Evolutionary conservation across 2,797 vertebrate genomes (phyloP).

Genomic region (Centropyge bicolor): DNA sequence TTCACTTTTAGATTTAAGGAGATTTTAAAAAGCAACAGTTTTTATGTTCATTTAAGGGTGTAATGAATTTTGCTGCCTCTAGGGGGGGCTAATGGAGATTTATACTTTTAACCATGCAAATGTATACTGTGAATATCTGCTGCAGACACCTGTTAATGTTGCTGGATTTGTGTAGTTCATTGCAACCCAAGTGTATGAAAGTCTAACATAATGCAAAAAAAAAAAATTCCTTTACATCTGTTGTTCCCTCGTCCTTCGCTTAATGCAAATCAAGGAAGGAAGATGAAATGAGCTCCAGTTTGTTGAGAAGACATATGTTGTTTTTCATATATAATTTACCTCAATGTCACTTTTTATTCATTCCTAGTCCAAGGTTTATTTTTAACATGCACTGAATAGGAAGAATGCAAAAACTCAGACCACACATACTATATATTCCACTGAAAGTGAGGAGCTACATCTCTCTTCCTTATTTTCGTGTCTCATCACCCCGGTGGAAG

Average conservation of each 20-base stretch:
- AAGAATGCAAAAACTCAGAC: not conserved
- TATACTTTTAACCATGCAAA: not conserved
- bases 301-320: not conserved
- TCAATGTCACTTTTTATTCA: not conserved
- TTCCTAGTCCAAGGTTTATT: not conserved
- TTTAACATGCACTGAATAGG: not conserved
- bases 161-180: not conserved
- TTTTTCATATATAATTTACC: not conserved
- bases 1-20: not conserved
- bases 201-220: not conserved
- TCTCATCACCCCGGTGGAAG: not conserved
- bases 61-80: not conserved
- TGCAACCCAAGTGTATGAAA: not conserved
- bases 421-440: not conserved
- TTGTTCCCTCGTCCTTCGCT: not conserved
- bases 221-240: not conserved
- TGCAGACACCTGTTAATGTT: not conserved
- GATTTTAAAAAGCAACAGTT: not conserved
- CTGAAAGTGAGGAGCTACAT: not conserved
- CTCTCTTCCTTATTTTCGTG: not conserved
- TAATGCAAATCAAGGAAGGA: not conserved
- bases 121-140: not conserved
- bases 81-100: not conserved
- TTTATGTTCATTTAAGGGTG: not conserved
- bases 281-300: not conserved